A percentile compares a stretch with the other conserved stretches of the same genome.
Conservation (phyloP, 92 coral and sea anemone species). For the Zoanthus gigantus region DNA sequence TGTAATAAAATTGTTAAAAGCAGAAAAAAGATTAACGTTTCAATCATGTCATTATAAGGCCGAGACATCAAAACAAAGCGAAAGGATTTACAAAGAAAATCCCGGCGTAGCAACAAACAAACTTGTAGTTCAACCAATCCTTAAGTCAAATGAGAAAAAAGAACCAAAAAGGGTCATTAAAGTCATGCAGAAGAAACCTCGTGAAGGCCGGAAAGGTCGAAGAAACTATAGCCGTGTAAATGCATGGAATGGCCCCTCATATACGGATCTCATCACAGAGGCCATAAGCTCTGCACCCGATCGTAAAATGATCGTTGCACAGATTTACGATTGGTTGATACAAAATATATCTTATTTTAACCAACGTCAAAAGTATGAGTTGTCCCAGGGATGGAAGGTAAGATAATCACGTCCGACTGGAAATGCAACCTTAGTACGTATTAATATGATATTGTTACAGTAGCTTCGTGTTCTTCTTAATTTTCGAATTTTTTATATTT, state of each 20-base stretch:
- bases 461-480: no score
- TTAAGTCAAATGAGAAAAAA: not conserved
- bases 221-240: slow-evolving; percentile 34
- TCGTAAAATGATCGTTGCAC: slow-evolving; percentile 73
- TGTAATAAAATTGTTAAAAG: not conserved
- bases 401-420: not conserved
- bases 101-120: not conserved
- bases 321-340: slow-evolving; percentile 86
- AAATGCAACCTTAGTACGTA: no score
- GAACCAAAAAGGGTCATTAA: not conserved
- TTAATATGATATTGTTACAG: no score
- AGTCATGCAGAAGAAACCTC: not conserved
- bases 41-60: not conserved
- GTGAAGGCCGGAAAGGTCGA: not conserved
- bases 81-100: not conserved
- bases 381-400: slow-evolving; percentile 93
- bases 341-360: slow-evolving; percentile 77
- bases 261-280: slow-evolving; percentile 81
- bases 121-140: not conserved
- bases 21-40: not conserved
- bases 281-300: slow-evolving; percentile 69
- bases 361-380: slow-evolving; percentile 75
- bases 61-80: not conserved
- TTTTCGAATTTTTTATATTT: not conserved
- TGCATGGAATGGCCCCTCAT: slow-evolving; percentile 88